Evolutionary conservation across 2,797 vertebrate genomes (phyloP).

Genomic region (Graptemys geographica): DNA sequence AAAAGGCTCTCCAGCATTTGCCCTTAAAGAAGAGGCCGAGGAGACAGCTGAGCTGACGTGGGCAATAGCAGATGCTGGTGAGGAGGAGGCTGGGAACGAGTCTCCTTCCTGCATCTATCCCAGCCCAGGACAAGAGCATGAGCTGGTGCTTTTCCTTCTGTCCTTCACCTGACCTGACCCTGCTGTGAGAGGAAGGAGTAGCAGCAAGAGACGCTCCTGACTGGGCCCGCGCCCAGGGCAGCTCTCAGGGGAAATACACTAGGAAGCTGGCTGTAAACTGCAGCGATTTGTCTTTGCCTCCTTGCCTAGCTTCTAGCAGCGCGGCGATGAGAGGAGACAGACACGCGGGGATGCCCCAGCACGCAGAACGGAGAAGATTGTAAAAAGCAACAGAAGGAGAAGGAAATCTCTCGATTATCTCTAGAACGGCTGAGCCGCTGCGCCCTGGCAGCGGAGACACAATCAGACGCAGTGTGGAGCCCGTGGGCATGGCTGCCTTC

Average conservation of each 20-base stretch:
- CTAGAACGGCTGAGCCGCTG: background rate
- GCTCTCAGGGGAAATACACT: background rate
- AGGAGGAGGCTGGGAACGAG: constrained; percentile 52
- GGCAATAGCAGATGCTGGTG: constrained; percentile 33
- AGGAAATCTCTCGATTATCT: constrained; percentile 43
- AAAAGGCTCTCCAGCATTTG: background rate
- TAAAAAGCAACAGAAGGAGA: constrained; percentile 35
- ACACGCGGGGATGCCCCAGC: rapidly evolving
- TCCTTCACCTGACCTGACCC: background rate
- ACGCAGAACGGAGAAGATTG: background rate
- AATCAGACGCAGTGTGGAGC: background rate
- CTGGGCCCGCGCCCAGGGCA: rapidly evolving
- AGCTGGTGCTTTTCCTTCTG: background rate
- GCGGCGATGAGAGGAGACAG: background rate
- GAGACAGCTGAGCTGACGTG: rapidly evolving
- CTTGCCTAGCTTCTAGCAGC: background rate
- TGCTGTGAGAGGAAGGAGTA: constrained; percentile 35
- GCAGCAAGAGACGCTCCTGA: constrained; percentile 50
- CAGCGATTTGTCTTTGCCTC: background rate
- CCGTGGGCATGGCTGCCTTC: background rate
- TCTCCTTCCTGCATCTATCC: constrained; percentile 25
- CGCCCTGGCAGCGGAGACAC: background rate
- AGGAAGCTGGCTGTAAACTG: background rate
- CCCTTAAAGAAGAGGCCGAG: background rate
- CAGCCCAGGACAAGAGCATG: background rate